A percentile compares a stretch with the other conserved stretches of the same genome.
Conservation (phyloP, 2,888 invertebrate species). For the Polymixis flavicincta region DNA sequence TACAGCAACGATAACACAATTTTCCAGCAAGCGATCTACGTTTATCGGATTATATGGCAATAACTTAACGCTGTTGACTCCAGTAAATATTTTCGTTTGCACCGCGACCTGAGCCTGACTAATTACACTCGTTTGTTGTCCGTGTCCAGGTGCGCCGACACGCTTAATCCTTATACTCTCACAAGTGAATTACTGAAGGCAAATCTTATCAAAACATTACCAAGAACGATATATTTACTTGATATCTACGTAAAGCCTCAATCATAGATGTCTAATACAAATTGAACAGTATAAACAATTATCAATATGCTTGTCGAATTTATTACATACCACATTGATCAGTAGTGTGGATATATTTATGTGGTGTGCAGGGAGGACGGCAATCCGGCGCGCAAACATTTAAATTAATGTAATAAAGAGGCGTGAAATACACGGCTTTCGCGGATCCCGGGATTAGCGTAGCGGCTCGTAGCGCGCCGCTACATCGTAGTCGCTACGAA, state of each 20-base stretch:
- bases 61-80: constrained; percentile 82
- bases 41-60: constrained; percentile 88
- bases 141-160: constrained; percentile 85
- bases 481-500: constrained; percentile 51
- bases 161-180: constrained; percentile 76
- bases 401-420: constrained; percentile 90
- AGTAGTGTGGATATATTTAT: constrained; percentile 72
- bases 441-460: constrained; percentile 80
- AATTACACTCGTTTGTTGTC: constrained; percentile 83
- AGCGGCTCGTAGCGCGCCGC: constrained; percentile 68
- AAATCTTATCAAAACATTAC: constrained; percentile 9
- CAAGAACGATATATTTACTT: background rate
- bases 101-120: constrained; percentile 81
- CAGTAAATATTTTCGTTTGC: constrained; percentile 87
- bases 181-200: constrained; percentile 21
- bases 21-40: constrained; percentile 83
- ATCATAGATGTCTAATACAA: background rate
- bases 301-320: constrained; percentile 35
- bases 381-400: constrained; percentile 86
- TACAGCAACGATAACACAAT: constrained; percentile 88
- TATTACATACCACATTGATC: constrained; percentile 60
- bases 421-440: constrained; percentile 86
- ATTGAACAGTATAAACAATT: background rate
- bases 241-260: background rate
- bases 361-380: constrained; percentile 74